Conservation (phyloP, 2,888 invertebrate genomes). For the Brachyptera risi region DNA sequence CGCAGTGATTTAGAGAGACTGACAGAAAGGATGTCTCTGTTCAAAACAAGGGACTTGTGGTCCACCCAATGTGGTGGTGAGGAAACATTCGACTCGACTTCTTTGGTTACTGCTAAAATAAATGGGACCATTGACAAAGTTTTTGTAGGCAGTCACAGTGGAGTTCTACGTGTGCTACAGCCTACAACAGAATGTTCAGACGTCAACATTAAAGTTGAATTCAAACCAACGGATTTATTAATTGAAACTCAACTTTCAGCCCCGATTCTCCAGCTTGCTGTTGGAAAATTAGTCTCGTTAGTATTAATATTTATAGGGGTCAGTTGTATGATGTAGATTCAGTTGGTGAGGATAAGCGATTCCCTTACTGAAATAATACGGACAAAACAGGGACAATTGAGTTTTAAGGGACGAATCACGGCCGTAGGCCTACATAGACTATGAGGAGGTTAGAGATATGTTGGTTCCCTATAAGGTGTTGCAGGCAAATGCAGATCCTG, state of each 20-base stretch:
- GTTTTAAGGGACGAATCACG: no score
- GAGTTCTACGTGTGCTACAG: conserved; percentile 72
- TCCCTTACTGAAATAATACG: no score
- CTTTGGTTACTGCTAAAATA: conserved; percentile 49
- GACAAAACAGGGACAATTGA: no score
- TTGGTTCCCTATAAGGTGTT: no score
- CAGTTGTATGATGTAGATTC: no score
- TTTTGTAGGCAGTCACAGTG: conserved; percentile 74
- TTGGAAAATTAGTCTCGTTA: conserved; percentile 83
- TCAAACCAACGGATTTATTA: conserved; percentile 61
- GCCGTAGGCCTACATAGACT: no score
- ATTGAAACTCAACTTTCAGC: conserved; percentile 70
- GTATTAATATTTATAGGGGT: no score
- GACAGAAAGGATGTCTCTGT: conserved; percentile 96
- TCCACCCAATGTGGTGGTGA: conserved; percentile 62
- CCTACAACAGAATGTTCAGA: conserved; percentile 48
- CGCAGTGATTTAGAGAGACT: no score
- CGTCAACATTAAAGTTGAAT: conserved; percentile 38
- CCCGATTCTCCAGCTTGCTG: conserved; percentile 75
- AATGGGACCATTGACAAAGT: conserved; percentile 55
- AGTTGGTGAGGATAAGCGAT: no score
- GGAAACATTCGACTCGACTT: conserved; percentile 56
- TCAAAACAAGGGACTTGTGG: conserved; percentile 90
- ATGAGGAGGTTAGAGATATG: no score
- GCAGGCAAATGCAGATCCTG: no score